phyloP scores from a whole-genome alignment of 1,140 invertebrate species.

The Lerema accius region DNA sequence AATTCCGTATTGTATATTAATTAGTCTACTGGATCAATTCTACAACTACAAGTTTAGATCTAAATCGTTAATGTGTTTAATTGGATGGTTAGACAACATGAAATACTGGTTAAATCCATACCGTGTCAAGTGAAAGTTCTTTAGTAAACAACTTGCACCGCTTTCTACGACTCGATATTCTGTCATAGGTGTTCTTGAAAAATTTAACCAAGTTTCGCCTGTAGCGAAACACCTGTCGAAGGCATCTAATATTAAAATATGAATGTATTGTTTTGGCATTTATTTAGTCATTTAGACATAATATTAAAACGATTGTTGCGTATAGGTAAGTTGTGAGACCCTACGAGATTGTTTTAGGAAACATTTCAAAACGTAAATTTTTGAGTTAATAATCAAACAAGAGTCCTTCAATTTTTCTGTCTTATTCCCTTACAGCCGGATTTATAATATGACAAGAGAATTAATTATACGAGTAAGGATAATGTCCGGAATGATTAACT shows the following conservation, averaged over 20 bases:
- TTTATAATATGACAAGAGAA: too few relatives aligned
- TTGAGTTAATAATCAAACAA: too few relatives aligned
- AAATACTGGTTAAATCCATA: conserved; percentile 45
- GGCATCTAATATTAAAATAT: conserved; percentile 45
- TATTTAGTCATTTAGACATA: too few relatives aligned
- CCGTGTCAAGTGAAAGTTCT: conserved; percentile 68
- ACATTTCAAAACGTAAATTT: too few relatives aligned
- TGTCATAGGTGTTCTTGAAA: conserved; percentile 60
- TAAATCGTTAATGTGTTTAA: not conserved
- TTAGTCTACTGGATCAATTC: not conserved
- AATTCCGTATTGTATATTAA: too few relatives aligned
- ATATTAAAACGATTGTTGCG: too few relatives aligned
- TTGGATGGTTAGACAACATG: conserved; percentile 10
- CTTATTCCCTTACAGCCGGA: too few relatives aligned
- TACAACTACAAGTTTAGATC: not conserved
- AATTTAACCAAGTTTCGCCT: conserved; percentile 58
- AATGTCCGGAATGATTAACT: too few relatives aligned
- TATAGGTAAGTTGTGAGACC: conserved; percentile 1
- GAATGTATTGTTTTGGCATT: not conserved
- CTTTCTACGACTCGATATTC: conserved; percentile 57
- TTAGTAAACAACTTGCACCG: conserved; percentile 62
- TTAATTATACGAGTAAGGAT: too few relatives aligned
- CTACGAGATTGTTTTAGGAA: too few relatives aligned
- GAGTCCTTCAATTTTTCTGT: too few relatives aligned
- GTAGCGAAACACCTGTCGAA: conserved; percentile 58